A percentile compares a stretch with the other conserved stretches of the same genome.
phyloP scores from a whole-genome alignment of 2,888 invertebrate genomes.

The Drosophila engyochracea region DNA sequence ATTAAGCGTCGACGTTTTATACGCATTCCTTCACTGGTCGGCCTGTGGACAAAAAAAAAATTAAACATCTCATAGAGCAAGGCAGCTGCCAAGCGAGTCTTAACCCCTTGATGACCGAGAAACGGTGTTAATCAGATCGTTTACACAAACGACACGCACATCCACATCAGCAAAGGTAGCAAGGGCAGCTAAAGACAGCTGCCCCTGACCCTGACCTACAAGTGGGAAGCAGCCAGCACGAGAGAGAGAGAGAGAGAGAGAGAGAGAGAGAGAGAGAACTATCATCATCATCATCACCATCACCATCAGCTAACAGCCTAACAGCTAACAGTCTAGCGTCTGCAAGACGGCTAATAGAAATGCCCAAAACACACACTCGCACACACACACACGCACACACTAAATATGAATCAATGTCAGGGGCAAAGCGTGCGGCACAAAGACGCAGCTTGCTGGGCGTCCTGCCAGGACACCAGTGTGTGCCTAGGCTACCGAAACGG shows the following conservation, averaged over 20 bases:
- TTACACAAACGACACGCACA: constrained; percentile 69
- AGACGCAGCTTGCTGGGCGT: constrained; percentile 76
- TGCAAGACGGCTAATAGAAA: constrained; percentile 47
- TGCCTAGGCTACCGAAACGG: constrained; percentile 64
- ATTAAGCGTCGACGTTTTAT: constrained; percentile 19
- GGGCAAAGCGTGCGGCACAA: constrained; percentile 77
- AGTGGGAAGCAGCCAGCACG: constrained; percentile 37
- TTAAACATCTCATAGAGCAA: constrained; percentile 13
- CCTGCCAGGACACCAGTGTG: constrained; percentile 64
- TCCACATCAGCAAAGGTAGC: constrained; percentile 9
- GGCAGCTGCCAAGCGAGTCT: constrained; percentile 33
- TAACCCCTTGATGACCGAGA: constrained; percentile 70
- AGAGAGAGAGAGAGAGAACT: constrained; percentile 8
- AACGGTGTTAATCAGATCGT: constrained; percentile 73
- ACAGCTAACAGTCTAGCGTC: constrained; percentile 15
- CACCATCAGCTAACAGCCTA: constrained; percentile 8
- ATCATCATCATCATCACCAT: constrained; percentile 15
- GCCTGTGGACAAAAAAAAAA: neutral
- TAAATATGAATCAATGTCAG: constrained; percentile 84
- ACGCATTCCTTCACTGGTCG: constrained; percentile 30
- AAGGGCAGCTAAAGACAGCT: constrained; percentile 11
- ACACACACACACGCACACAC: constrained; percentile 14
- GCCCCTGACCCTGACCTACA: constrained; percentile 49
- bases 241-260: constrained; percentile 5
- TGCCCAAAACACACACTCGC: constrained; percentile 20